Evolutionary conservation across 2,888 invertebrate genomes (phyloP).

Genomic region (Eristalinus aeneus): DNA sequence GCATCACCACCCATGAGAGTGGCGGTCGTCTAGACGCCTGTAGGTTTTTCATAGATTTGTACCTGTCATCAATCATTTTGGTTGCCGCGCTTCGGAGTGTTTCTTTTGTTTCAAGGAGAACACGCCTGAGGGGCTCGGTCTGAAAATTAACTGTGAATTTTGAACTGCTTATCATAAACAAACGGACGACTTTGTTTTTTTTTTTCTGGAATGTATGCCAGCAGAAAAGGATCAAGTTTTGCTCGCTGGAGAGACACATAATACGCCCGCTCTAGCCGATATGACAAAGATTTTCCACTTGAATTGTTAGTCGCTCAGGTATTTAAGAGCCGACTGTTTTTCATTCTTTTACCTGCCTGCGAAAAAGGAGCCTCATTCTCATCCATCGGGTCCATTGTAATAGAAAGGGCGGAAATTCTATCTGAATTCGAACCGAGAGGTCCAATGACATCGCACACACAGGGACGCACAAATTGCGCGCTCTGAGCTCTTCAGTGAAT

Average conservation of each 20-base stretch:
- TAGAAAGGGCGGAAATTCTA: slow-evolving; percentile 79
- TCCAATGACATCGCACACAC: slow-evolving; percentile 8
- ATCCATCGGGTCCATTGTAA: slow-evolving; percentile 40
- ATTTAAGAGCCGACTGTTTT: slow-evolving; percentile 23
- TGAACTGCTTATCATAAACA: neutral
- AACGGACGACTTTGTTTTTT: neutral
- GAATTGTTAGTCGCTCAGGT: slow-evolving; percentile 66
- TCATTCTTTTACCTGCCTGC: neutral
- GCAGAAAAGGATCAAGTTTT: slow-evolving; percentile 73
- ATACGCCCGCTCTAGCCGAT: slow-evolving; percentile 59
- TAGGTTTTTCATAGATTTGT: neutral
- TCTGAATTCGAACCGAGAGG: slow-evolving; percentile 71
- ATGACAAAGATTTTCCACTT: slow-evolving; percentile 64
- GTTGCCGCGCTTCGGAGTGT: neutral
- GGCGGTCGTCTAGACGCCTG: neutral
- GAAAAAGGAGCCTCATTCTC: neutral
- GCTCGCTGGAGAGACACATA: slow-evolving; percentile 71
- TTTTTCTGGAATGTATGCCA: neutral
- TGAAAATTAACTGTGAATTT: slow-evolving; percentile 28
- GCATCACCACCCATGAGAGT: slow-evolving; percentile 7
- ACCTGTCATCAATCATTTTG: slow-evolving; percentile 16
- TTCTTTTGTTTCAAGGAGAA: neutral
- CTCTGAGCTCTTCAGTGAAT: slow-evolving; percentile 39
- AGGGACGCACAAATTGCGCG: neutral
- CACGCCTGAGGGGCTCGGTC: slow-evolving; percentile 3